Base-by-base conservation (phyloP, 2,797 vertebrate genomes). In the Nothura maculosa region DNA sequence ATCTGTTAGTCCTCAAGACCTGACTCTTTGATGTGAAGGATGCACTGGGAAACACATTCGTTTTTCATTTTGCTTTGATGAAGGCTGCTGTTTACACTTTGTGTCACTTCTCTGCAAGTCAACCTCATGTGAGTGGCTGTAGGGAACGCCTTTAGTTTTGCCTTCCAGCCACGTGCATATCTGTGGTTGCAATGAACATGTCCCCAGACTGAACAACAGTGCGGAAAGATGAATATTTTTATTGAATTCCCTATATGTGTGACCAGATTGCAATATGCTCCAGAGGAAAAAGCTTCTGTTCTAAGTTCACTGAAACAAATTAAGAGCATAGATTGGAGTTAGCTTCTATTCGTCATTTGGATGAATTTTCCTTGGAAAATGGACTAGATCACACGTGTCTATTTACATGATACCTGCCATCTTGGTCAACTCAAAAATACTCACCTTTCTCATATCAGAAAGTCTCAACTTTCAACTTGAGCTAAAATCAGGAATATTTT, bases 11-110 rank as follows among this genome's bases (percentile, higher is more conserved):
- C 89, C 22, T 95, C 91, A 94, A 47, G 27, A 19, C 64, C 17
- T 69, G 78, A 30, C 68, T 50, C 96, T 96, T 95, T 94, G 93
- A 95, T 95, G 91, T 93, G 81, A 72, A 75, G 68, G 85, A 64
- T 0, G 7, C 27, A 1, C 21, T 58, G 73, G 61, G 86, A 63
- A 93, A 69, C 38, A 70, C 80, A 80, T 80, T 88, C 8, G 48
- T 25, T 90, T 94, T 36, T 88, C 38, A 91, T 95, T 92, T 76
- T 1, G 48, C 52, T 9, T 15, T 8, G 76, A 32, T 38, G 87
- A 73, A 63, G 62, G 73, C 52, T 70, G 87, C 74, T 80, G 72
- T 66, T 96, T 92, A 55, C 94, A 38, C 34, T 70, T 36, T 12
- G 58, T 77, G 90, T 62, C 75, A 3, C 75, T 92, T 82, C 88